Evolutionary conservation across 2,797 vertebrate species (phyloP).

Genomic region (Salarias fasciatus): DNA sequence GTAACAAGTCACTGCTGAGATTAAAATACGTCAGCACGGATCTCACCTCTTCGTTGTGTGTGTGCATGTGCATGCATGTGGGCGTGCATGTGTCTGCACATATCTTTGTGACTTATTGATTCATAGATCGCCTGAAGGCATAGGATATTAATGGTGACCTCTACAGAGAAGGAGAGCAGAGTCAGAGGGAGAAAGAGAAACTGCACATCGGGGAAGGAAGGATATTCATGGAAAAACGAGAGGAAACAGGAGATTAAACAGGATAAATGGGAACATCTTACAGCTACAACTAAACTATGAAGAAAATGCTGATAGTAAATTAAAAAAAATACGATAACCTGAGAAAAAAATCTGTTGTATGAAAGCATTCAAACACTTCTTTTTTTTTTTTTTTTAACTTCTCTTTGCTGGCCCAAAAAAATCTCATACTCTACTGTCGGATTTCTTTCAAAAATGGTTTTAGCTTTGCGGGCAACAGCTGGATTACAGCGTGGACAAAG

Average conservation of each 20-base stretch:
- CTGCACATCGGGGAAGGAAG: not conserved
- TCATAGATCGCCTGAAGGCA: conserved; percentile 54
- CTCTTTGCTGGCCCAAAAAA: no score
- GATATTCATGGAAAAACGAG: not conserved
- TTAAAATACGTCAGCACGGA: not conserved
- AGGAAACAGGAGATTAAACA: conserved; percentile 1
- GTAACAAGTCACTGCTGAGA: no score
- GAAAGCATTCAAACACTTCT: no score
- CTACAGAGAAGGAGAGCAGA: conserved; percentile 28
- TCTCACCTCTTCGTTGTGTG: not conserved
- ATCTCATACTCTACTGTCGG: no score
- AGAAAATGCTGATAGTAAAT: no score
- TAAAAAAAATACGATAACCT: no score
- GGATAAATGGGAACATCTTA: conserved; percentile 4
- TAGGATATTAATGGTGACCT: conserved; percentile 57
- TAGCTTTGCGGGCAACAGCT: not conserved
- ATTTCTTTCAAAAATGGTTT: not conserved
- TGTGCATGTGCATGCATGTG: conserved; percentile 3
- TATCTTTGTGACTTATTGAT: conserved; percentile 49
- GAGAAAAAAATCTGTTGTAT: no score
- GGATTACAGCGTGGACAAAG: not conserved
- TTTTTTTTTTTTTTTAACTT: no score
- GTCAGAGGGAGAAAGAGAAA: conserved; percentile 5
- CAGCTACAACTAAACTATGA: not conserved
- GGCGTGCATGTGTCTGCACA: not conserved